These are phyloP conservation scores for Habropoda laboriosa DNA, from an alignment of 1,140 invertebrate genomes.

Conservation along the genomic window DNA sequence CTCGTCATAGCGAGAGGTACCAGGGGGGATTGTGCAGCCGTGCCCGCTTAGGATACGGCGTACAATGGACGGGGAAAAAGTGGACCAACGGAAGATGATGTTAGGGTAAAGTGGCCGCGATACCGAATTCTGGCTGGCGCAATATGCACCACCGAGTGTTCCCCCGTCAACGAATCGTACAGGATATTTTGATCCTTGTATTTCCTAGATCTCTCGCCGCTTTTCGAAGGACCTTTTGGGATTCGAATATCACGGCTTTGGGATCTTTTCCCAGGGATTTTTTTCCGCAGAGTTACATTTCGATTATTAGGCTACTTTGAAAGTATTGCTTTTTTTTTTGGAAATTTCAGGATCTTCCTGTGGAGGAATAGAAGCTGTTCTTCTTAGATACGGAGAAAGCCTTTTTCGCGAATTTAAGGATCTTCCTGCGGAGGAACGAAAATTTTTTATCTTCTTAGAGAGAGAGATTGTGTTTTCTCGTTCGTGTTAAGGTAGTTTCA, in stretches of 20 bases:
- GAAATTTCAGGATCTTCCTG: too few species aligned
- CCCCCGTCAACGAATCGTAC: background rate
- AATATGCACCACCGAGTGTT: constrained; percentile 44
- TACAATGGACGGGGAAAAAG: constrained; percentile 50
- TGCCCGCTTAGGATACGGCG: constrained; percentile 26
- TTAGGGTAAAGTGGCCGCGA: constrained; percentile 45
- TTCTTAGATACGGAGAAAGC: too few species aligned
- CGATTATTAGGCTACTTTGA: too few species aligned
- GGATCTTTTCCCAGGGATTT: background rate
- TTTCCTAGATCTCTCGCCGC: background rate
- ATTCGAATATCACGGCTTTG: background rate
- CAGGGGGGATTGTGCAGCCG: constrained; percentile 20
- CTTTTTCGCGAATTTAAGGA: too few species aligned
- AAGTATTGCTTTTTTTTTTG: background rate
- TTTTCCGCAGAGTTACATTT: too few species aligned
- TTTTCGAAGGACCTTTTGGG: background rate
- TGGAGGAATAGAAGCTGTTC: too few species aligned
- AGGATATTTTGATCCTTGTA: constrained; percentile 8
- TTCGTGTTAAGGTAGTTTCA: too few species aligned
- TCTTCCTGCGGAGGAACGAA: too few species aligned
- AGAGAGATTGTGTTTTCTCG: too few species aligned
- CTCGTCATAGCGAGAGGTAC: background rate
- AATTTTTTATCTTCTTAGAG: too few species aligned
- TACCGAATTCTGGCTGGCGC: constrained; percentile 30
- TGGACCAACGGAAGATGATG: constrained; percentile 51